These are phyloP conservation scores for Acropora yongei DNA, from an alignment of 64 coral and sea anemone species.

Conservation along the genomic window DNA sequence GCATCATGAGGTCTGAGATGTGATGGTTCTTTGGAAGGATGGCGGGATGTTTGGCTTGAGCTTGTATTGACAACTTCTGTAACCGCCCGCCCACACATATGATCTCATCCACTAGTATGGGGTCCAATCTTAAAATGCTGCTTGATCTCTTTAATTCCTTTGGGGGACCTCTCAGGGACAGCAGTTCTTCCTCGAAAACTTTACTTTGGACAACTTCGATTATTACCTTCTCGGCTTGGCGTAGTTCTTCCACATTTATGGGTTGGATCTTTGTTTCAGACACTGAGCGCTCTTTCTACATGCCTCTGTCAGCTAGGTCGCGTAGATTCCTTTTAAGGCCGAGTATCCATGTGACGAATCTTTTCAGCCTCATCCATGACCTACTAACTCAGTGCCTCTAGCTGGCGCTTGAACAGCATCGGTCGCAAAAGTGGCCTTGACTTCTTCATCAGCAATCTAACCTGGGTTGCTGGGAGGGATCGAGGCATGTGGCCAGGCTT, in stretches of 20 bases:
- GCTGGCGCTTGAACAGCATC: conserved; percentile 5
- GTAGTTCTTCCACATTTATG: neutral
- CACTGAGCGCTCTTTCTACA: too few species aligned
- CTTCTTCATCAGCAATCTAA: too few species aligned
- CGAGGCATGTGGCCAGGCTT: conserved; percentile 5
- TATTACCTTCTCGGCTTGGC: neutral
- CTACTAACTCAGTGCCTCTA: conserved; percentile 1
- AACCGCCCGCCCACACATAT: conserved; percentile 50
- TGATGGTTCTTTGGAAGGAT: conserved; percentile 30
- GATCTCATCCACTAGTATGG: neutral
- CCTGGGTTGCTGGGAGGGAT: neutral
- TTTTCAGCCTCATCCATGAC: conserved; percentile 12
- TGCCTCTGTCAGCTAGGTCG: neutral
- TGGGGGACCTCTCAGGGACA: neutral
- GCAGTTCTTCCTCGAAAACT: neutral
- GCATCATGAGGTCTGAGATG: conserved; percentile 16
- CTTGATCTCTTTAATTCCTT: conserved; percentile 21
- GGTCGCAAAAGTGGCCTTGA: too few species aligned
- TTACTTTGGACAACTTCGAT: neutral
- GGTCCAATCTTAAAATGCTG: conserved; percentile 28
- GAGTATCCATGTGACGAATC: conserved; percentile 24
- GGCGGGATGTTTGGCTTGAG: conserved; percentile 30
- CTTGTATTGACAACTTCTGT: neutral
- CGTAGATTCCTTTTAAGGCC: neutral
- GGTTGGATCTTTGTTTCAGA: too few species aligned